Conservation (phyloP, 2,797 vertebrate species). For the Spatula versicolor region DNA sequence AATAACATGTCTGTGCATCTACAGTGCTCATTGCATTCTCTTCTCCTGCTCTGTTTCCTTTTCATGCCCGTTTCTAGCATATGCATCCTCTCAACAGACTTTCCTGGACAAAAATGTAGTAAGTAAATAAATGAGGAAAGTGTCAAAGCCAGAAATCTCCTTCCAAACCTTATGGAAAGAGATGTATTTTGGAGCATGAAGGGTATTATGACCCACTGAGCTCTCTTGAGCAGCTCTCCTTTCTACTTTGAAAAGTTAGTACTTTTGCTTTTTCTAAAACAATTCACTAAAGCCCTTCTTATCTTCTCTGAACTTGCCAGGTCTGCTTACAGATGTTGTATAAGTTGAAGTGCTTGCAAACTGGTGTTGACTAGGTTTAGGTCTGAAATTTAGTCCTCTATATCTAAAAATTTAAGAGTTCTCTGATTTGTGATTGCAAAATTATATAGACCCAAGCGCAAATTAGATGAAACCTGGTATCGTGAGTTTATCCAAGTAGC, state of each 20-base stretch:
- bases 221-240: background rate
- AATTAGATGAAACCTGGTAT: background rate
- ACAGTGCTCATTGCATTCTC: background rate
- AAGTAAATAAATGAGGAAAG: background rate
- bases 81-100: background rate
- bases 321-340: background rate
- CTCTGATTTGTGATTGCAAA: background rate
- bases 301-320: background rate
- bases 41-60: background rate
- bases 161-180: background rate
- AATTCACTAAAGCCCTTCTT: background rate
- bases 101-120: background rate
- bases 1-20: background rate
- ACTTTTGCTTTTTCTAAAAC: background rate
- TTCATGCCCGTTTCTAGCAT: background rate
- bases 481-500: too few species aligned
- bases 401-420: background rate
- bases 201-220: background rate
- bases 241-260: background rate
- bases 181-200: background rate
- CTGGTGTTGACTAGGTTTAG: background rate
- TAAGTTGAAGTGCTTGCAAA: conserved; percentile 9
- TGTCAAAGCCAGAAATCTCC: background rate
- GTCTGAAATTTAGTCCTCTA: background rate
- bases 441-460: background rate